Base-by-base conservation (phyloP, 2,113 vertebrate genomes). In the Hyperoodon ampullatus region DNA sequence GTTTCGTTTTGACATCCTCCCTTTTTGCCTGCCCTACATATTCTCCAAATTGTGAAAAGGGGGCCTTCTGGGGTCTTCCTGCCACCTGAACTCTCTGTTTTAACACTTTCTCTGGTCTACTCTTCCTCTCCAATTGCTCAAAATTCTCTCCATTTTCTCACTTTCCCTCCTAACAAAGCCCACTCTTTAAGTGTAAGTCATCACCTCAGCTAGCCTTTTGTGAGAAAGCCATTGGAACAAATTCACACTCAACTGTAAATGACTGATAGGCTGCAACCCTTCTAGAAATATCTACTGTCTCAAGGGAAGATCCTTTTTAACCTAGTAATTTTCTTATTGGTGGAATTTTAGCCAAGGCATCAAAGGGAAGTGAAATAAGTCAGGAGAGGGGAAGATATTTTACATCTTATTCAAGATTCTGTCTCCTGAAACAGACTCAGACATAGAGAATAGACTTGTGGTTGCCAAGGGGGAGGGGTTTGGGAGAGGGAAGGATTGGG, bases 281-380 rank as follows among this genome's bases (percentile, higher is more conserved):
- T 92, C 83, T 71, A 58, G 65, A 97, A 97, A n/a, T 39, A 58
- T 53, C 26, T 83, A 33, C 82, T 35, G 26, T 72, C 55, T 84
- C 88, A 84, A 90, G 87, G 70, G 44, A 93, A 95, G 47, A 68
- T 44, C 21, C 68, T 74, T 97, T n/a, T 87, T 94, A 95, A 94
- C 28, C 75, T 55, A 74, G 74, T 77, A 26, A 84, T 35, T 80
- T n/a, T 90, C 77, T 93, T 63, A 66, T 24, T 55, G 63, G 74
- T 96, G 28, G 35, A 86, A 93, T 95, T 93, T 97, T 68, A 85
- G 71, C 26, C 50, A 74, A 0, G 18, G 24, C 68, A 44, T 90
- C 47, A 87, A 92, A 94, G n/a, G 16, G 30, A 97, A 96, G 11
- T 68, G 70, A 84, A 95, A 14, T 88, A 42, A 86, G 2, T 80